Base-by-base conservation (phyloP, 2,797 vertebrate species). In the Sternotherus odoratus region DNA sequence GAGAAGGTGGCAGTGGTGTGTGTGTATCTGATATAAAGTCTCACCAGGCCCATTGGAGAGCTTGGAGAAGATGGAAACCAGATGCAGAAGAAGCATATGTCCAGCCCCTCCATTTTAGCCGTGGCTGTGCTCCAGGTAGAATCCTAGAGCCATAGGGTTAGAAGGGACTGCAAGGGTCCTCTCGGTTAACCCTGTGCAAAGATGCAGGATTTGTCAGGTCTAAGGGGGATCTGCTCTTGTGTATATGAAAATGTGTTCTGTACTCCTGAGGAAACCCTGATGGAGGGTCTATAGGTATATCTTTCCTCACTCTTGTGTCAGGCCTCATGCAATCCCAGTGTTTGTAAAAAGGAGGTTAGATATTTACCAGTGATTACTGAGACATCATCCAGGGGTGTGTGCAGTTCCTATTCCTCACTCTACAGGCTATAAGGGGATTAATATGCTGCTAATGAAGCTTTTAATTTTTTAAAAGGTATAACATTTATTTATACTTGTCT, bases 361-460 rank as follows among this genome's bases (percentile, higher is more conserved):
- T 28, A 19, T 56, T 82, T 82, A 13, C 79, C n/a, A 0, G 5
- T 5, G 46, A 6, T 50, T 89, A 26, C 28, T 36, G 43, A 88
- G 75, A 23, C 51, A 54, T 82, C 53, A 53, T 66, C 1, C 0
- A 26, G 8, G 2, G 1, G 1, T 75, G 11, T 16, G 79, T 46
- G 82, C 4, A 51, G 3, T 83, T 85, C 4, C 46, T 85, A 21
- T 36, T 75, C 5, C 6, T 86, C 75, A 11, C 48, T 92, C 79
- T 82, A 26, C 54, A 39, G 17, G 15, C 23, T 46, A 53, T 56
- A 13, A 74, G 21, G 85, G 56, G n/a, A 75, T 89, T 80, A n/a
- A 54, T 51, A 23, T 50, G 6, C 51, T 83, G 83, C 24, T 30
- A 75, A 49, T 4, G 5, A 49, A n/a, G 48, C 4, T 87, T 74